Conservation (phyloP, 35 echinoderm and acorn worm species). For the Heliocidaris tuberculata region DNA sequence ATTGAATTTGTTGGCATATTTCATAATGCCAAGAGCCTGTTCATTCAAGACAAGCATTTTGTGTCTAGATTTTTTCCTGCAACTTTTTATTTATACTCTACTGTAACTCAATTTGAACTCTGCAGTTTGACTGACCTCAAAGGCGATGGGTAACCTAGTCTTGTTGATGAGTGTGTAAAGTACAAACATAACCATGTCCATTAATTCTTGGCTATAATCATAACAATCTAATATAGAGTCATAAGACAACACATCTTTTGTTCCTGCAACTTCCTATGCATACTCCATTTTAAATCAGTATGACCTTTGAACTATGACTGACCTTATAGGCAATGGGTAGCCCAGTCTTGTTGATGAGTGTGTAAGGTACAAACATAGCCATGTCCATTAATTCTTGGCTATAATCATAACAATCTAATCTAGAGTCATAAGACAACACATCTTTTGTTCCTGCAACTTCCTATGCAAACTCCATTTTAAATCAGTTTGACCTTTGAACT, state of each 20-base stretch:
- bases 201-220: conserved; percentile 75
- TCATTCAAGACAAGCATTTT: too few relatives aligned
- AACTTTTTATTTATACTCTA: too few relatives aligned
- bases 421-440: too few relatives aligned
- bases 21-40: too few relatives aligned
- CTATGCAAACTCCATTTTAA: not conserved
- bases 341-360: conserved; percentile 91
- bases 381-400: conserved; percentile 80
- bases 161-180: conserved; percentile 94
- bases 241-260: too few relatives aligned
- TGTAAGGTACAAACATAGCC: conserved; percentile 86
- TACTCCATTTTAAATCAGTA: not conserved
- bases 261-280: not conserved
- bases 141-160: conserved; percentile 72
- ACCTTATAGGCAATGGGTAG: conserved; percentile 82
- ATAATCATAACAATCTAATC: conserved; percentile 60
- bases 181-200: conserved; percentile 86
- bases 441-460: too few relatives aligned
- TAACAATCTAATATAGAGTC: conserved; percentile 2
- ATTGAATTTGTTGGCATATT: too few relatives aligned
- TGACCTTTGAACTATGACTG: not conserved
- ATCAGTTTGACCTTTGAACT: not conserved
- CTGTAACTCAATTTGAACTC: too few relatives aligned
- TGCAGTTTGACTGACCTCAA: conserved; percentile 56
- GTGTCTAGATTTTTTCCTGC: too few relatives aligned